A percentile compares a stretch with the other conserved stretches of the same genome.
These are phyloP conservation scores for Typhlichthys subterraneus DNA, from an alignment of 2,797 vertebrate species.

Conservation along the genomic window DNA sequence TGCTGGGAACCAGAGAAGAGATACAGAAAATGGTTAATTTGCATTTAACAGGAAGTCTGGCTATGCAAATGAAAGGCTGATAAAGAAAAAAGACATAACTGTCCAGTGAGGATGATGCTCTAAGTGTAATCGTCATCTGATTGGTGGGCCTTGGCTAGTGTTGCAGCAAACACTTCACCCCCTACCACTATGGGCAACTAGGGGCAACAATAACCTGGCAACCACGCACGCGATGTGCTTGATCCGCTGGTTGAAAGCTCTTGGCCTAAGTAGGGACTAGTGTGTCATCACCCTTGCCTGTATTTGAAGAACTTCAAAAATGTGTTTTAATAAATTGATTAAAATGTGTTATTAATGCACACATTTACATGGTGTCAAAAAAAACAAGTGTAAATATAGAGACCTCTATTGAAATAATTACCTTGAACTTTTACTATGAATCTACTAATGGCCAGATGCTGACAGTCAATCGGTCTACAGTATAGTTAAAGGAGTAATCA, in stretches of 20 bases:
- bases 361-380: too few species aligned
- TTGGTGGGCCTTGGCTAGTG: slow-evolving; percentile 38
- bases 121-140: slow-evolving; percentile 34
- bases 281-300: slow-evolving; percentile 43
- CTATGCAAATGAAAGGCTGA: slow-evolving; percentile 72
- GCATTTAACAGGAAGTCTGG: slow-evolving; percentile 72
- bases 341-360: too few species aligned
- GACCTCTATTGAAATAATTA: too few species aligned
- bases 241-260: slow-evolving; percentile 60
- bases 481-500: too few species aligned
- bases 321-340: too few species aligned
- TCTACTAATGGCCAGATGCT: too few species aligned
- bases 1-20: slow-evolving; percentile 69
- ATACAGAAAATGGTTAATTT: slow-evolving; percentile 67
- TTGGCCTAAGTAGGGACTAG: slow-evolving; percentile 39
- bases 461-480: too few species aligned
- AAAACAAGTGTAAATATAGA: too few species aligned
- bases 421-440: too few species aligned
- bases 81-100: slow-evolving; percentile 37
- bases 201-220: slow-evolving; percentile 83
- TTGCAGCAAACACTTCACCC: slow-evolving; percentile 59
- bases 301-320: too few species aligned
- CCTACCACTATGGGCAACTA: slow-evolving; percentile 67
- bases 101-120: slow-evolving; percentile 33
- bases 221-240: slow-evolving; percentile 65